Evolutionary conservation across 2,113 vertebrate species (phyloP).

Genomic region (Mormyrus lacerda): DNA sequence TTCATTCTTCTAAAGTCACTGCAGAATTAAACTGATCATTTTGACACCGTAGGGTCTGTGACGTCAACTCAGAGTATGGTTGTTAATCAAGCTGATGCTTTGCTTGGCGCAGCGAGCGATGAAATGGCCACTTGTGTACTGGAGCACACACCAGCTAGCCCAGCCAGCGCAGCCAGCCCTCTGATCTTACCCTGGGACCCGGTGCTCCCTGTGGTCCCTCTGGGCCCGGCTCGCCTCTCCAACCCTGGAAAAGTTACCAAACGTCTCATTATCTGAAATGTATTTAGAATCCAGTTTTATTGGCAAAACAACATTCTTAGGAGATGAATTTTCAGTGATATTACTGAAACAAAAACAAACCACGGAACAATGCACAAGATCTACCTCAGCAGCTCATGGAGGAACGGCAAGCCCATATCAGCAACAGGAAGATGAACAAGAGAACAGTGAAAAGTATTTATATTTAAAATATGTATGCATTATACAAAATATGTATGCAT

Average conservation of each 20-base stretch:
- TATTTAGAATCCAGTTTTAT: background rate
- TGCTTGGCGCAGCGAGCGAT: no score
- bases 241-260: slow-evolving; percentile 64
- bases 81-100: background rate
- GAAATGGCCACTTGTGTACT: background rate
- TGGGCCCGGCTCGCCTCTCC: slow-evolving; percentile 71
- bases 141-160: background rate
- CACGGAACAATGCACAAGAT: background rate
- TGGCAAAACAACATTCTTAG: background rate
- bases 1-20: background rate
- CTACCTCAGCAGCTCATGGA: background rate
- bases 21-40: background rate
- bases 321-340: background rate
- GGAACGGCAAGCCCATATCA: background rate
- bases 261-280: background rate
- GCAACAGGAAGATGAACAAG: no score
- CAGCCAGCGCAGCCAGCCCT: background rate
- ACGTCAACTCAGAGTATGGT: no score
- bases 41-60: background rate
- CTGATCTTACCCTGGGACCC: slow-evolving; percentile 77
- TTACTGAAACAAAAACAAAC: background rate
- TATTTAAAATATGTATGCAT: background rate
- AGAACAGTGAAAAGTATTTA: background rate
- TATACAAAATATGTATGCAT: no score
- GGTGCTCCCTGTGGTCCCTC: slow-evolving; percentile 71